phyloP scores from a whole-genome alignment of 1,140 invertebrate genomes.

The Drosophila truncata region DNA sequence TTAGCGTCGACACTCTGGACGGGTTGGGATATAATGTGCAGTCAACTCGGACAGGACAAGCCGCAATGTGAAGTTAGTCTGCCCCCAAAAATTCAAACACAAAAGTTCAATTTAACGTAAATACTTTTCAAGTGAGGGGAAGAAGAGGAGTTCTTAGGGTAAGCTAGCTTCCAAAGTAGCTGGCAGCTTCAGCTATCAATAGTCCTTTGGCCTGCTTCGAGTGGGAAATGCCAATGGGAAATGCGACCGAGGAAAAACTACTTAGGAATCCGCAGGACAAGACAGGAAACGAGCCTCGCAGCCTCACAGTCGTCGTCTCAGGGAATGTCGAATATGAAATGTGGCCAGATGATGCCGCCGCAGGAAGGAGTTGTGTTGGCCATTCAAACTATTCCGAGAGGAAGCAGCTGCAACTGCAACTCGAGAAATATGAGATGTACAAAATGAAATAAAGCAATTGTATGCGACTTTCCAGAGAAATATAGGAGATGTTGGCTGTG shows the following conservation, averaged over 20 bases:
- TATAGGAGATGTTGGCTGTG: neutral
- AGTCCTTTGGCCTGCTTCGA: conserved; percentile 46
- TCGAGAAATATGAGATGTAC: conserved; percentile 47
- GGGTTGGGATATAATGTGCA: conserved; percentile 37
- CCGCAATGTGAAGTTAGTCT: conserved; percentile 41
- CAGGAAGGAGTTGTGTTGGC: conserved; percentile 38
- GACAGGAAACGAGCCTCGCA: conserved; percentile 57
- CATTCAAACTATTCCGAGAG: conserved; percentile 36
- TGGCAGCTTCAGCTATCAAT: conserved; percentile 55
- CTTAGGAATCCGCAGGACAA: conserved; percentile 36
- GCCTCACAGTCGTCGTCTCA: conserved; percentile 5
- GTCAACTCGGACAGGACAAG: conserved; percentile 45
- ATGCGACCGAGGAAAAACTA: conserved; percentile 52
- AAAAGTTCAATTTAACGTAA: conserved; percentile 76
- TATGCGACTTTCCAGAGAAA: conserved; percentile 15
- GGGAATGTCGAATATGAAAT: conserved; percentile 72
- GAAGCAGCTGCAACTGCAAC: conserved; percentile 37
- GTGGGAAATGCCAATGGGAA: conserved; percentile 45
- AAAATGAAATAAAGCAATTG: conserved; percentile 60
- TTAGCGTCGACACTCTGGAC: conserved; percentile 58
- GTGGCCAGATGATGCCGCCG: conserved; percentile 65
- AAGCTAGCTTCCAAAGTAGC: conserved; percentile 65
- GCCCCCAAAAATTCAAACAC: conserved; percentile 60
- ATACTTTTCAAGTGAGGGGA: conserved; percentile 61
- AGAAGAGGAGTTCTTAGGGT: conserved; percentile 8